These are phyloP conservation scores for Champsocephalus esox DNA, from an alignment of 2,797 vertebrate species.

Conservation along the genomic window DNA sequence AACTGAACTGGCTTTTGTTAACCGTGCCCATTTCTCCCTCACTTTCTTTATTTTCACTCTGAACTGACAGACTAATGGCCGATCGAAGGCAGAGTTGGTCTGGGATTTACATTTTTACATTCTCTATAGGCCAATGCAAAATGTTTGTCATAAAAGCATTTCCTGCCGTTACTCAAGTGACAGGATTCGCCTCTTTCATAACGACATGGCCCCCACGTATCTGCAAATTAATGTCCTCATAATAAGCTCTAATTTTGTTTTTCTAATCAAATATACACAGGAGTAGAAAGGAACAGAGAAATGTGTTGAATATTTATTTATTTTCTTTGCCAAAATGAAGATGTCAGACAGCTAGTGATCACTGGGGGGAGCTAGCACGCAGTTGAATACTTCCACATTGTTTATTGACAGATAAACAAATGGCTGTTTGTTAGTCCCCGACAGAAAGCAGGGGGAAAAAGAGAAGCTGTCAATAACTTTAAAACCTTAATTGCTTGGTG, in stretches of 20 bases:
- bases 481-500: slow-evolving; percentile 20
- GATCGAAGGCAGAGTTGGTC: neutral
- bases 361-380: slow-evolving; percentile 80
- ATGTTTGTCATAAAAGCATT: slow-evolving; percentile 2
- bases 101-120: neutral
- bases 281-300: neutral
- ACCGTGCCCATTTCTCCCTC: neutral
- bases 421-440: slow-evolving; percentile 21
- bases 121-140: neutral
- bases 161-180: slow-evolving; percentile 2
- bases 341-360: slow-evolving; percentile 66
- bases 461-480: slow-evolving; percentile 3
- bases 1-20: slow-evolving; percentile 47
- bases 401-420: slow-evolving; percentile 49
- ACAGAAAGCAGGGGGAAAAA: neutral
- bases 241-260: slow-evolving; percentile 21
- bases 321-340: slow-evolving; percentile 24
- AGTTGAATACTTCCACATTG: slow-evolving; percentile 46
- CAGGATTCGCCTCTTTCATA: neutral
- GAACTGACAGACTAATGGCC: slow-evolving; percentile 12
- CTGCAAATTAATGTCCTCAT: neutral
- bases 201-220: neutral
- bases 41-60: neutral
- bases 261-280: slow-evolving; percentile 1
- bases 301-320: slow-evolving; percentile 19